Evolutionary conservation across 2,888 invertebrate species (phyloP), one percentile per base, ranked within the genome.

Genomic region (Melangyna quadrimaculata): DNA sequence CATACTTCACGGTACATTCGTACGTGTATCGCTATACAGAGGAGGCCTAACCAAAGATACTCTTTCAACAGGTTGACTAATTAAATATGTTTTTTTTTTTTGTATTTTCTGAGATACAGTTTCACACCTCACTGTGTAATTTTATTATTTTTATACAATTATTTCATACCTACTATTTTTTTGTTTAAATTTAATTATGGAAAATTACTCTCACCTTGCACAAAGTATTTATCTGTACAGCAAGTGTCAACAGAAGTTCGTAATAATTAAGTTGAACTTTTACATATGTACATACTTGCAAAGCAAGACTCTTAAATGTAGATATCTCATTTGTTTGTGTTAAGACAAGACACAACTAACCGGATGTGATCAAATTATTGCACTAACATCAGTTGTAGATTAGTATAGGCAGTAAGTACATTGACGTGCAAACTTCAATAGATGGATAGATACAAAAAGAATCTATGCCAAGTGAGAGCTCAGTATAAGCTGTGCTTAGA

Each of bases 41-140:
- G n/a, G n/a, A n/a, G n/a, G 3, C 8, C 37, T 37, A n/a, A 4
- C 37, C 6, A 37, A 4, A 37, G 22, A 10, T n/a, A 51, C 73
- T 59, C 45, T 70, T 79, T 74, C 83, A 83, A 83, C 83, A 83
- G 73, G 73, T 83, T 70, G n/a, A 51, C 51, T 51, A 63, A 82
- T 81, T 81, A 72, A 43, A 9, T 43, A 19, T 43, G n/a, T 2
- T 22, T 71, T 19, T 8, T 35, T 61, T 53, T 63, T 37, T 63
- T 57, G n/a, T 48, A 35, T 57, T 37, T 55, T 29, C 17, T 22
- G 22, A 2, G 35, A 35, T 51, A 67, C 35, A 70, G 35, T 19
- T 71, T 74, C 78, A 71, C 79, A 83, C 83, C 70, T 74, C 45
- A 22, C 17, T 17, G 35, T 55, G 67, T 61, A 43, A 55, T 19